Evolutionary conservation across 2,113 vertebrate genomes (phyloP).

Genomic region (Scalopus aquaticus): DNA sequence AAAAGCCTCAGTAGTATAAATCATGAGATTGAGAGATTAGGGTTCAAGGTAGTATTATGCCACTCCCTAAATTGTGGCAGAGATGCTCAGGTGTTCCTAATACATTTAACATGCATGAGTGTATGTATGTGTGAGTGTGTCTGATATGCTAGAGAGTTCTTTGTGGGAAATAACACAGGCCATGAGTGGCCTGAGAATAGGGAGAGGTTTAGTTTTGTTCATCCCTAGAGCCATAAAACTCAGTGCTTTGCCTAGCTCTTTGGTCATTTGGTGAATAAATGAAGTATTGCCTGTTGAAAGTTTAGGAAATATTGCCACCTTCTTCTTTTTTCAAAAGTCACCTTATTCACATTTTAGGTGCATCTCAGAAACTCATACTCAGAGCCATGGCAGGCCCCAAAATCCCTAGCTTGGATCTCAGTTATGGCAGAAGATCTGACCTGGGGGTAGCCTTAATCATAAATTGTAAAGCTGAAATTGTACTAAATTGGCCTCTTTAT

Average conservation of each 20-base stretch:
- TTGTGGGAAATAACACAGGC: background rate
- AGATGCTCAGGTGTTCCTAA: background rate
- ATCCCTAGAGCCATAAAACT: background rate
- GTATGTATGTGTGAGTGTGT: background rate
- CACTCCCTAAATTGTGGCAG: background rate
- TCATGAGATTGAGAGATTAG: background rate
- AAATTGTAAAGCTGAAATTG: background rate
- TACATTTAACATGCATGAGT: background rate
- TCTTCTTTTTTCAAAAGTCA: background rate
- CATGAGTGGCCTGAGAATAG: background rate
- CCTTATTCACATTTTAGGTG: background rate
- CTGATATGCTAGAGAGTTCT: background rate
- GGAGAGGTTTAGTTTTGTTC: background rate
- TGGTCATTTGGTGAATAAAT: background rate
- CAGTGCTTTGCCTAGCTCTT: background rate
- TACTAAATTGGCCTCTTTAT: background rate
- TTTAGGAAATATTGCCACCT: background rate
- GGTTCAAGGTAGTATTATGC: background rate
- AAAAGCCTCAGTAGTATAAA: background rate
- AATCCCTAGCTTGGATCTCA: background rate
- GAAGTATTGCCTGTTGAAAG: background rate
- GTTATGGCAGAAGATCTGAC: background rate
- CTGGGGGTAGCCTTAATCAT: background rate
- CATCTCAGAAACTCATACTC: background rate
- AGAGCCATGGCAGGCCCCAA: background rate